phyloP scores from a whole-genome alignment of 2,888 invertebrate species.

The Euplagia quadripunctaria region DNA sequence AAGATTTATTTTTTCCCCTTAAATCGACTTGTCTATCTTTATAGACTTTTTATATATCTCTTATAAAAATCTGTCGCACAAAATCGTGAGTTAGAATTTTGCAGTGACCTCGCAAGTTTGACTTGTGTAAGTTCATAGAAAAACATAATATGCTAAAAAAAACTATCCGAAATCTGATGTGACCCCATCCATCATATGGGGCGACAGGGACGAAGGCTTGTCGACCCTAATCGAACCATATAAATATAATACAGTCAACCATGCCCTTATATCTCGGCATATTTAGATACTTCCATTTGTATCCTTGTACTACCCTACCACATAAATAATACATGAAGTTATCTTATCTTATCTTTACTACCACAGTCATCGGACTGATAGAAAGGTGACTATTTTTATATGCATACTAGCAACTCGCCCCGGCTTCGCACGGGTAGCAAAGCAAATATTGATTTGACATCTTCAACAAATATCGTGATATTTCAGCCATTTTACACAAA shows the following conservation, averaged over 20 bases:
- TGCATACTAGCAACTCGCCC: too few relatives aligned
- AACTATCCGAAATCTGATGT: constrained; percentile 82
- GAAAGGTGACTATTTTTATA: background rate
- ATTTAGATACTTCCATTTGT: constrained; percentile 55
- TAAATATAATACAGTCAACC: constrained; percentile 64
- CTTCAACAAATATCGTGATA: too few relatives aligned
- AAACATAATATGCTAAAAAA: constrained; percentile 73
- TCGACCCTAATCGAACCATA: constrained; percentile 84
- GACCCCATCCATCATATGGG: constrained; percentile 79
- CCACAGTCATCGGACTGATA: background rate
- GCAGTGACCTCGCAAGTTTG: constrained; percentile 59
- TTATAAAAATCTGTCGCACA: background rate
- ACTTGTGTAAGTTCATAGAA: constrained; percentile 55
- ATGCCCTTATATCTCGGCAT: constrained; percentile 49
- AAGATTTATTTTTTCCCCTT: background rate
- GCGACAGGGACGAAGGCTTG: constrained; percentile 81
- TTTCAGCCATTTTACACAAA: too few relatives aligned
- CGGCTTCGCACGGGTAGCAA: too few relatives aligned
- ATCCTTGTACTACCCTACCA: constrained; percentile 27
- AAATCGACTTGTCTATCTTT: background rate
- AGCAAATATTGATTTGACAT: too few relatives aligned
- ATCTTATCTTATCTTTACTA: background rate
- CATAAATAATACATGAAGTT: constrained; percentile 42
- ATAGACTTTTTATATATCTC: background rate
- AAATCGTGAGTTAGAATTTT: constrained; percentile 25